Conservation (phyloP, 1,140 invertebrate genomes). For the Melitaea cinxia region DNA sequence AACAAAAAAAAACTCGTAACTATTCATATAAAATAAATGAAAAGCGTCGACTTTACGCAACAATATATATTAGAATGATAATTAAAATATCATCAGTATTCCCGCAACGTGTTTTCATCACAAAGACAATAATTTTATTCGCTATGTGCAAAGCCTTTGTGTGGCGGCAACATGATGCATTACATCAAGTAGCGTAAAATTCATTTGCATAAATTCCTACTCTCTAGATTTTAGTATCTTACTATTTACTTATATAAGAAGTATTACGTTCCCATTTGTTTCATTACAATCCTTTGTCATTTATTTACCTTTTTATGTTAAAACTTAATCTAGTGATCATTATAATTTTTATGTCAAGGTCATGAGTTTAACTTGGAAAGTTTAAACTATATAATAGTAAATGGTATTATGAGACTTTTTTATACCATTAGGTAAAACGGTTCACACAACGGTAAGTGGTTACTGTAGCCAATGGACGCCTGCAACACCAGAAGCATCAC, state of each 20-base stretch:
- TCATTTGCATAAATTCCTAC: slow-evolving; percentile 62
- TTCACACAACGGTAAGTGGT: too few species aligned
- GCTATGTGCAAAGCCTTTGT: slow-evolving; percentile 45
- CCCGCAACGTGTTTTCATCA: slow-evolving; percentile 18
- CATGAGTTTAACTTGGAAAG: too few species aligned
- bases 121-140: slow-evolving; percentile 54
- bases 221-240: slow-evolving; percentile 41
- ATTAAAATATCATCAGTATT: slow-evolving; percentile 11
- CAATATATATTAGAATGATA: background rate
- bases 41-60: background rate
- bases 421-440: too few species aligned
- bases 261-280: slow-evolving; percentile 4
- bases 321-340: too few species aligned
- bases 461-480: too few species aligned
- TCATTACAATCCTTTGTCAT: background rate
- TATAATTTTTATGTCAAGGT: too few species aligned
- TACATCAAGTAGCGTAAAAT: slow-evolving; percentile 56
- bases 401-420: too few species aligned
- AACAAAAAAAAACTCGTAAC: background rate
- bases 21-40: background rate
- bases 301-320: background rate
- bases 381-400: too few species aligned
- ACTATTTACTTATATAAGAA: slow-evolving; percentile 3
- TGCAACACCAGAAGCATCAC: too few species aligned
- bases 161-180: slow-evolving; percentile 47